Evolutionary conservation across 1,140 invertebrate genomes (phyloP).

Genomic region (Latrodectus geometricus): DNA sequence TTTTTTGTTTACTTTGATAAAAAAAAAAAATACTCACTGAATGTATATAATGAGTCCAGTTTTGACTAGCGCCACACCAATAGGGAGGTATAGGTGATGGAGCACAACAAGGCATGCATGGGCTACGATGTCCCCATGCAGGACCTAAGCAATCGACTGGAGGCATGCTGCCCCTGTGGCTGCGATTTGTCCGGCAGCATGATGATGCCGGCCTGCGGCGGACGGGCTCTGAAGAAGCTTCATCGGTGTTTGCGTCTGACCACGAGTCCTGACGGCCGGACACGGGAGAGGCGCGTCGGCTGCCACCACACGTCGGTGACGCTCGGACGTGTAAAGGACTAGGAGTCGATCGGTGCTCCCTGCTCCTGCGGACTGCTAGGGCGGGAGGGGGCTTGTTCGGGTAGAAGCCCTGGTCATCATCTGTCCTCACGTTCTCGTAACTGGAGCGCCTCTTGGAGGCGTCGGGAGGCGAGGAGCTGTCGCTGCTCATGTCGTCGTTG

Average conservation of each 20-base stretch:
- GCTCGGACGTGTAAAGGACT: neutral
- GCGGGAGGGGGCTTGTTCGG: slow-evolving; percentile 26
- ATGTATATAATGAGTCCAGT: slow-evolving; percentile 27
- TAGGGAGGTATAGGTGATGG: slow-evolving; percentile 28
- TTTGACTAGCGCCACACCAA: slow-evolving; percentile 32
- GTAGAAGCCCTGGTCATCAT: slow-evolving; percentile 5
- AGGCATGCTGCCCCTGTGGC: slow-evolving; percentile 46
- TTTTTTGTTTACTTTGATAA: neutral
- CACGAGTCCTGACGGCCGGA: neutral
- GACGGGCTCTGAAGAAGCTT: neutral
- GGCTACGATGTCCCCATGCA: neutral
- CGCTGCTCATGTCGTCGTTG: slow-evolving; percentile 53
- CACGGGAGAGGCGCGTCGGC: neutral
- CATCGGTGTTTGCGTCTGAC: neutral
- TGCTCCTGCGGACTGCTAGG: neutral
- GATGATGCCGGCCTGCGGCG: slow-evolving; percentile 25
- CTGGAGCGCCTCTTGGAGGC: slow-evolving; percentile 29
- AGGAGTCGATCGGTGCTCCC: slow-evolving; percentile 15
- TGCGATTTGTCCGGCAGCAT: slow-evolving; percentile 5
- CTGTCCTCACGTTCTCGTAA: slow-evolving; percentile 31
- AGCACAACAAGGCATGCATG: slow-evolving; percentile 17
- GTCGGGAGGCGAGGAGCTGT: slow-evolving; percentile 19
- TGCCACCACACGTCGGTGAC: neutral
- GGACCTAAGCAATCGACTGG: slow-evolving; percentile 25
- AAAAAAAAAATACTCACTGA: slow-evolving; percentile 17